phyloP scores from a whole-genome alignment of 1,140 invertebrate species.

The Drosophila leontia region DNA sequence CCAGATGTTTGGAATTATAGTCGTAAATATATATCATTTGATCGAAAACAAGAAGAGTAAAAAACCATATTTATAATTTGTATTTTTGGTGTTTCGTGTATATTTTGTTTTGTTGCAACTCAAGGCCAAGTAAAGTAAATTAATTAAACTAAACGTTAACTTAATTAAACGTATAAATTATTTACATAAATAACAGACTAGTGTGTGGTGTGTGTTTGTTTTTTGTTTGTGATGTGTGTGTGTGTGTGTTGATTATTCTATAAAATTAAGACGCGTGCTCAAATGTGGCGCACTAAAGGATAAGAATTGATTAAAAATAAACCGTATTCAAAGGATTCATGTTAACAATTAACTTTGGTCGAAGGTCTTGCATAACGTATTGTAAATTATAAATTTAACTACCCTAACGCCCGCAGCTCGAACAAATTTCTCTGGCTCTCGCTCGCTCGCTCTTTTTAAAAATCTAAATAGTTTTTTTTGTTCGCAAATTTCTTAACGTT shows the following conservation, averaged over 20 bases:
- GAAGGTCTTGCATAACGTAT: slow-evolving; percentile 68
- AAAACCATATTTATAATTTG: slow-evolving; percentile 42
- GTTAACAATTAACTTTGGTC: slow-evolving; percentile 81
- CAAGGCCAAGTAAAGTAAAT: slow-evolving; percentile 75
- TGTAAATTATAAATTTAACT: slow-evolving; percentile 66
- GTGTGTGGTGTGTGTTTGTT: slow-evolving; percentile 58
- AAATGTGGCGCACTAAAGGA: slow-evolving; percentile 45
- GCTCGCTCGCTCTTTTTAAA: slow-evolving; percentile 32
- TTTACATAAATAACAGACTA: slow-evolving; percentile 82
- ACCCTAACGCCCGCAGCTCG: slow-evolving; percentile 74
- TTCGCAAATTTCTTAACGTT: slow-evolving; percentile 24
- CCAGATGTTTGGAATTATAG: neutral
- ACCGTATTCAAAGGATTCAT: slow-evolving; percentile 57
- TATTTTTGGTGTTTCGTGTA: slow-evolving; percentile 62
- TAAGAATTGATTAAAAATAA: slow-evolving; percentile 62
- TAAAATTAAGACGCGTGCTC: slow-evolving; percentile 64
- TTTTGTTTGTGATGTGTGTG: slow-evolving; percentile 49
- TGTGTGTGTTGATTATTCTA: slow-evolving; percentile 35
- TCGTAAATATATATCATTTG: neutral
- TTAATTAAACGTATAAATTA: slow-evolving; percentile 77
- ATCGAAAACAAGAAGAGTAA: slow-evolving; percentile 37
- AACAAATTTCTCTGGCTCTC: slow-evolving; percentile 50
- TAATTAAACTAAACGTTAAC: slow-evolving; percentile 79
- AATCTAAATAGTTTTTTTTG: slow-evolving; percentile 58
- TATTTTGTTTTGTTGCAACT: slow-evolving; percentile 73